phyloP scores from a whole-genome alignment of 1,140 invertebrate species.

The Atta texana region DNA sequence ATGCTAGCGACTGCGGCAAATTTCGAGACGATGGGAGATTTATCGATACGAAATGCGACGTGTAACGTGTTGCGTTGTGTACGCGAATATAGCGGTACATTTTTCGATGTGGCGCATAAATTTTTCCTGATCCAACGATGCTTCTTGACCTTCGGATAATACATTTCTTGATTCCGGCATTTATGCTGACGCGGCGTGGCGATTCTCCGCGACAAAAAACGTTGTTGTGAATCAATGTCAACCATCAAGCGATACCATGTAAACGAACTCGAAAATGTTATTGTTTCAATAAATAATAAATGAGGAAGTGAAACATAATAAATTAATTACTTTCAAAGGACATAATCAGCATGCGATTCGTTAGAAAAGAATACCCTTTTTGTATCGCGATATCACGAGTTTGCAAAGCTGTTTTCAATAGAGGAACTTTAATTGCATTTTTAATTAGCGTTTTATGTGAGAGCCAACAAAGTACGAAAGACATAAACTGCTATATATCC shows the following conservation, averaged over 20 bases:
- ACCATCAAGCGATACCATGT: too few relatives aligned
- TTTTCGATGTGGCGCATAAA: slow-evolving; percentile 66
- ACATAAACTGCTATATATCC: slow-evolving; percentile 24
- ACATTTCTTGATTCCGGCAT: slow-evolving; percentile 40
- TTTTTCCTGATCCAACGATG: slow-evolving; percentile 29
- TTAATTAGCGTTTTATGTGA: slow-evolving; percentile 55
- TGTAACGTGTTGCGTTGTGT: slow-evolving; percentile 27
- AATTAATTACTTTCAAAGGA: background rate
- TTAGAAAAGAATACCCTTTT: background rate
- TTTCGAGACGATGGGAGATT: slow-evolving; percentile 57
- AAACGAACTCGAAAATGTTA: background rate
- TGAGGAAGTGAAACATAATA: background rate
- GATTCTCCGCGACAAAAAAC: slow-evolving; percentile 10
- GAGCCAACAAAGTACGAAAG: slow-evolving; percentile 45
- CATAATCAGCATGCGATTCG: background rate
- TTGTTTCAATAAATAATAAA: slow-evolving; percentile 28
- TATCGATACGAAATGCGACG: slow-evolving; percentile 57
- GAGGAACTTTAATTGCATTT: slow-evolving; percentile 10
- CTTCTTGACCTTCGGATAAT: slow-evolving; percentile 30
- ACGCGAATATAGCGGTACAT: slow-evolving; percentile 35
- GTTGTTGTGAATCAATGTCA: slow-evolving; percentile 27
- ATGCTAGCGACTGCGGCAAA: slow-evolving; percentile 37
- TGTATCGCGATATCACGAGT: background rate
- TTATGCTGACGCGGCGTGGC: background rate
- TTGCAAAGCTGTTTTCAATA: slow-evolving; percentile 25